Evolutionary conservation across 2,113 vertebrate species (phyloP).

Genomic region (Calypte anna): DNA sequence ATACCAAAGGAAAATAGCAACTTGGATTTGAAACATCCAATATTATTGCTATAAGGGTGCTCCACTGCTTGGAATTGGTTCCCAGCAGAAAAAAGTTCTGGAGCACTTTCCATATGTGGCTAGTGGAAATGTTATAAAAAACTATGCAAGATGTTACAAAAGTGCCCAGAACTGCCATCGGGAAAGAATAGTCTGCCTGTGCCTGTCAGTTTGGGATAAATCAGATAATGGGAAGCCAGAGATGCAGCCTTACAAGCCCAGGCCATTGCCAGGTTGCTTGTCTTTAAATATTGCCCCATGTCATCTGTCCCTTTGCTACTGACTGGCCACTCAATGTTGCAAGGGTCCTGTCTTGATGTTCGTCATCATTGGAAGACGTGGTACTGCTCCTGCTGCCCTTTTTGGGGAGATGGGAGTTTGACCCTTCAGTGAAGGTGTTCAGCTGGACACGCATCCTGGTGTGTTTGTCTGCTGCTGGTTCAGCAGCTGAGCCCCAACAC

Average conservation of each 20-base stretch:
- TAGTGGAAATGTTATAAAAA: neutral
- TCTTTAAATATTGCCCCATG: neutral
- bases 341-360: neutral
- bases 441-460: neutral
- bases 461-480: neutral
- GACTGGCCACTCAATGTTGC: neutral
- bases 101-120: fast-evolving
- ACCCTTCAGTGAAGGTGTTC: neutral
- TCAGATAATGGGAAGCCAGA: neutral
- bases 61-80: neutral
- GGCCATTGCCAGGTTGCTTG: neutral
- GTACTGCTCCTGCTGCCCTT: neutral
- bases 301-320: neutral
- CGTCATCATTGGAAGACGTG: neutral
- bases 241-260: neutral
- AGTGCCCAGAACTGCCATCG: neutral
- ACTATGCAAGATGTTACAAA: fast-evolving
- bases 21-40: neutral
- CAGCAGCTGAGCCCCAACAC: neutral
- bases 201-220: neutral
- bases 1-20: neutral
- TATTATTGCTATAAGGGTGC: neutral
- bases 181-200: neutral
- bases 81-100: neutral
- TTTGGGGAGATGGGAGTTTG: neutral